These are phyloP conservation scores for Tachuris rubrigastra DNA, from an alignment of 2,113 vertebrate species.

Conservation along the genomic window DNA sequence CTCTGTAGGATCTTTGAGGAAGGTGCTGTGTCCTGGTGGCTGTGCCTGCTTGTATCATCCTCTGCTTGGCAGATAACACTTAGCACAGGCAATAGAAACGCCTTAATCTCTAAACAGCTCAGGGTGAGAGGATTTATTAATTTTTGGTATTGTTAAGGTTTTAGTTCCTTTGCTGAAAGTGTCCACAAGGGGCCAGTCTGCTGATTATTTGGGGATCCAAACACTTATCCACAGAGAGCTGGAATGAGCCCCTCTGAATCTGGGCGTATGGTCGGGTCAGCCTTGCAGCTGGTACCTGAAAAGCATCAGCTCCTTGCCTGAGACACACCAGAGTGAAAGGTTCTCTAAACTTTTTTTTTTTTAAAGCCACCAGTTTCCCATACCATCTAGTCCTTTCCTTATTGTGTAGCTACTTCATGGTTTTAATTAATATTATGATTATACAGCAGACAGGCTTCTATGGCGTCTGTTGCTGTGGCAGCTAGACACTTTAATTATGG, in stretches of 20 bases:
- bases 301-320: neutral
- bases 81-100: rapidly evolving
- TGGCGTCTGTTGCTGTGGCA: slow-evolving; percentile 55
- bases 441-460: slow-evolving; percentile 33
- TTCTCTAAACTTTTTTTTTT: neutral
- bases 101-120: neutral
- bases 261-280: rapidly evolving
- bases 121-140: neutral
- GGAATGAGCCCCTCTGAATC: neutral
- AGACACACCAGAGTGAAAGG: neutral
- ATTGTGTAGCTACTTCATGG: slow-evolving; percentile 14
- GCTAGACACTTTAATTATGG: slow-evolving; percentile 65
- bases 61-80: neutral
- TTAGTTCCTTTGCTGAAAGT: slow-evolving; percentile 23
- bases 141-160: neutral
- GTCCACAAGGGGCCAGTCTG: slow-evolving; percentile 41
- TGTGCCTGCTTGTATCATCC: neutral
- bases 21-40: neutral
- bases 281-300: rapidly evolving
- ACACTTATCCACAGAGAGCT: neutral
- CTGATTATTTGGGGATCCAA: neutral
- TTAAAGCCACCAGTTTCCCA: neutral
- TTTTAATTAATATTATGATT: slow-evolving; percentile 69
- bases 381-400: neutral
- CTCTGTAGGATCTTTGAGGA: neutral